Percentiles rank a stretch among this genome's conserved stretches.
These are phyloP conservation scores for Chamaetylas fuelleborni DNA, from an alignment of 2,113 vertebrate genomes.

Conservation along the genomic window DNA sequence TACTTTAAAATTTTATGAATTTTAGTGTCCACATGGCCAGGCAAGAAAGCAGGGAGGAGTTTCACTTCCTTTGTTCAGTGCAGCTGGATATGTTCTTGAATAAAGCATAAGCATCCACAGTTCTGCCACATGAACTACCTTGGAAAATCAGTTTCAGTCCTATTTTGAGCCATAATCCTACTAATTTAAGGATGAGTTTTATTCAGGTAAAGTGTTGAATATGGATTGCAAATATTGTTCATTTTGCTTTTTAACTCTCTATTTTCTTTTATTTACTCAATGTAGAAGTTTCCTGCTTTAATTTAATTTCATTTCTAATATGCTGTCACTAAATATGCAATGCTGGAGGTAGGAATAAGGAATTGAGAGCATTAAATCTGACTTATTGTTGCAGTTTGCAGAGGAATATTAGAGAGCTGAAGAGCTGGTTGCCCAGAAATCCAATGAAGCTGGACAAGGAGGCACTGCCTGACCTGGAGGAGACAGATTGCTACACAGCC, in stretches of 20 bases:
- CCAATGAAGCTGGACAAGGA: slow-evolving; percentile 99
- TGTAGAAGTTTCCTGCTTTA: neutral
- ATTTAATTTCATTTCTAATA: neutral
- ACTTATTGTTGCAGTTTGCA: slow-evolving; percentile 78
- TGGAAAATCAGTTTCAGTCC: neutral
- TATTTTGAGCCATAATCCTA: neutral
- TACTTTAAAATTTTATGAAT: neutral
- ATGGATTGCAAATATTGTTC: neutral
- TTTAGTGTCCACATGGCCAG: neutral
- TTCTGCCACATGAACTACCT: neutral
- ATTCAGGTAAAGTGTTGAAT: neutral
- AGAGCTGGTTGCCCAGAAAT: slow-evolving; percentile 93
- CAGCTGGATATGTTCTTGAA: neutral
- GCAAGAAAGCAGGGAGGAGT: neutral
- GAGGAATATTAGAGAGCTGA: slow-evolving; percentile 86
- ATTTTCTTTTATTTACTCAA: neutral
- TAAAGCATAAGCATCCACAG: neutral
- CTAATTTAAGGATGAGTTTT: neutral
- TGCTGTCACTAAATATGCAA: accelerated
- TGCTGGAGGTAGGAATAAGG: neutral
- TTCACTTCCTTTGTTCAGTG: neutral
- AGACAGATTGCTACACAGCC: slow-evolving; percentile 94
- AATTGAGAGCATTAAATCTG: neutral
- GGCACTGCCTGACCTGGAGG: slow-evolving; percentile 91
- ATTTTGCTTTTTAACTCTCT: neutral